Percentiles rank a stretch among this genome's conserved stretches.
Conservation (phyloP, 2,113 vertebrate species). For the Indri indri region DNA sequence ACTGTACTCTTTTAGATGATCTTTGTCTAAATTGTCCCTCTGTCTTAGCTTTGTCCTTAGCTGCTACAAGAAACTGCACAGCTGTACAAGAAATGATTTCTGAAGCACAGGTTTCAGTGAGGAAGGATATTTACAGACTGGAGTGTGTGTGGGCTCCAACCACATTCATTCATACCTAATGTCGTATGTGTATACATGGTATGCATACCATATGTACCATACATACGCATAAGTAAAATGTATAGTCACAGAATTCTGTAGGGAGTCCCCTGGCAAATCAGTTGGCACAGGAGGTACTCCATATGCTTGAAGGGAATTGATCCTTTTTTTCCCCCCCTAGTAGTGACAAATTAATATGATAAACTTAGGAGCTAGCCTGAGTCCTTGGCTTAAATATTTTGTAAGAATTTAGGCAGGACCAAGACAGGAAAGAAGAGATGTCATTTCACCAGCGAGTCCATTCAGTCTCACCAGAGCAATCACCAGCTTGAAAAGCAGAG, state of each 20-base stretch:
- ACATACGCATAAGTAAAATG: conserved; percentile 33
- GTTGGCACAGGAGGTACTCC: conserved; percentile 47
- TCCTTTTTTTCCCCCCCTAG: not conserved
- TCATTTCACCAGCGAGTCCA: conserved; percentile 78
- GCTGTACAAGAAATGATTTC: conserved; percentile 73
- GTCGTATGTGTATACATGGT: conserved; percentile 47
- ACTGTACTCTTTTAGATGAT: conserved; percentile 43
- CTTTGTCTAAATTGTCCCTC: conserved; percentile 45
- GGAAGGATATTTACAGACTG: conserved; percentile 74
- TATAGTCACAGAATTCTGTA: conserved; percentile 43
- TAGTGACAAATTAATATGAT: conserved; percentile 52
- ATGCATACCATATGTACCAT: conserved; percentile 22
- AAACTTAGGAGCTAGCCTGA: conserved; percentile 70
- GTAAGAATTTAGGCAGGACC: conserved; percentile 76
- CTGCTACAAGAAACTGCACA: conserved; percentile 77
- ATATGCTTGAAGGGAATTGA: conserved; percentile 46
- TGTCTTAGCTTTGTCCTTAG: conserved; percentile 58
- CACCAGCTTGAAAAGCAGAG: conserved; percentile 76
- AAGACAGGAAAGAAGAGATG: conserved; percentile 64
- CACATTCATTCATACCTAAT: conserved; percentile 33
- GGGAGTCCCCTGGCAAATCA: conserved; percentile 64
- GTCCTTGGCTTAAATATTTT: conserved; percentile 70
- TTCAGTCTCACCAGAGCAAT: conserved; percentile 76
- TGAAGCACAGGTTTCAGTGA: conserved; percentile 54
- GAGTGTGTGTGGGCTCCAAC: conserved; percentile 65